A percentile compares a stretch with the other conserved stretches of the same genome.
phyloP scores from a whole-genome alignment of 2,113 vertebrate genomes.

The Thomomys bottae region DNA sequence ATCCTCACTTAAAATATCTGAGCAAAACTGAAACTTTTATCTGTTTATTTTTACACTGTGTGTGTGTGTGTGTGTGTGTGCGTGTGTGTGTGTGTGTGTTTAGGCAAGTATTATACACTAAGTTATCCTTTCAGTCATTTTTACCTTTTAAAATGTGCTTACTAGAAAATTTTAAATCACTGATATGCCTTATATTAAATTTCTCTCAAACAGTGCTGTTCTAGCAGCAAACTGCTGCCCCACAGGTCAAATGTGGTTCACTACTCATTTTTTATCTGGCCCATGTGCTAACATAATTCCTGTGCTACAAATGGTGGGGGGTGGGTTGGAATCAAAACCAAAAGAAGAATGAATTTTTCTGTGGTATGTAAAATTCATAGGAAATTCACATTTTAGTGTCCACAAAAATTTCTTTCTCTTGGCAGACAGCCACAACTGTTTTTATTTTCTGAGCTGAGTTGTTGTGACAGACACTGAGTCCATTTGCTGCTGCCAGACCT shows the following conservation, averaged over 20 bases:
- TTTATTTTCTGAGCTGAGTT: not conserved
- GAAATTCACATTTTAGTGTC: constrained; percentile 9
- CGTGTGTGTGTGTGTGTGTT: not conserved
- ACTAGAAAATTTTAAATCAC: not conserved
- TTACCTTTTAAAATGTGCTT: not conserved
- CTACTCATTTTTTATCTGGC: not conserved
- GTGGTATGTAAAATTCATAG: not conserved
- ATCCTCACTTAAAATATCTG: not conserved
- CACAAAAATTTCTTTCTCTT: not conserved
- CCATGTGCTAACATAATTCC: not conserved
- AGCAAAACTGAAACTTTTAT: not conserved
- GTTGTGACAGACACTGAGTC: not conserved
- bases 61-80: too few species aligned
- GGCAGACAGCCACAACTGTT: not conserved
- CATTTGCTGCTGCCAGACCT: not conserved
- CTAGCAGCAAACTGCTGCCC: not conserved
- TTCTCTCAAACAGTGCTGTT: not conserved
- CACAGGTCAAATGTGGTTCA: not conserved
- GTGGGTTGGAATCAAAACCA: not conserved
- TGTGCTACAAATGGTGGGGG: not conserved
- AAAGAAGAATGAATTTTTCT: constrained; percentile 12
- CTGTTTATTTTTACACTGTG: not conserved
- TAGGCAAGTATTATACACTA: too few species aligned
- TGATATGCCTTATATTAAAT: not conserved
- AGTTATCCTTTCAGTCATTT: not conserved